A percentile compares a stretch with the other conserved stretches of the same genome.
phyloP scores from a whole-genome alignment of 2,113 vertebrate species.

The Oplegnathus fasciatus region DNA sequence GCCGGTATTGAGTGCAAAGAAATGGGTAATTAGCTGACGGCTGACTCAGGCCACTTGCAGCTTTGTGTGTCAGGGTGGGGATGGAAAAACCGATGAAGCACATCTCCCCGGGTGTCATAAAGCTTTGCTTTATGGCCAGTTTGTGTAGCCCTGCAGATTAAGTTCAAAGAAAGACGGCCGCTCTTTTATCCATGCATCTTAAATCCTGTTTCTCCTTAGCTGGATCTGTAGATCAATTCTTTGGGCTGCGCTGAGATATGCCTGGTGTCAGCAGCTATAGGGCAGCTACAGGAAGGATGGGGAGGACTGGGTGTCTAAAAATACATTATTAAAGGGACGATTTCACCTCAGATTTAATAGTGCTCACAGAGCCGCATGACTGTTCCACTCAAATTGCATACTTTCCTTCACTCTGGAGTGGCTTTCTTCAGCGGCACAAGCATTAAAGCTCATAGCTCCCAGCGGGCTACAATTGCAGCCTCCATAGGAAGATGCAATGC shows the following conservation, averaged over 20 bases:
- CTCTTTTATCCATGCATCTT: slow-evolving; percentile 77
- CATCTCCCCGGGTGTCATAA: slow-evolving; percentile 80
- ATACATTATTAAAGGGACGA: slow-evolving; percentile 70
- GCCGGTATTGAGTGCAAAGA: slow-evolving; percentile 70
- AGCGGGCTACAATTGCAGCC: slow-evolving; percentile 19
- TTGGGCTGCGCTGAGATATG: slow-evolving; percentile 62
- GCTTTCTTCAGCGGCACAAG: slow-evolving; percentile 35
- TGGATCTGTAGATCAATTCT: slow-evolving; percentile 79
- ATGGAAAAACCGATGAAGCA: slow-evolving; percentile 79
- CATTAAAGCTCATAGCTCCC: slow-evolving; percentile 33
- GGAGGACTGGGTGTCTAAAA: slow-evolving; percentile 62
- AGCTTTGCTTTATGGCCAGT: slow-evolving; percentile 82
- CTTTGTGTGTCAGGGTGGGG: slow-evolving; percentile 75
- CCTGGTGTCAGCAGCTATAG: slow-evolving; percentile 75
- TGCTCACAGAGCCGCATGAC: slow-evolving; percentile 48
- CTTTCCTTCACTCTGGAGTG: slow-evolving; percentile 51
- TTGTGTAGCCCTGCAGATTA: slow-evolving; percentile 85
- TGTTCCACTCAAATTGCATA: slow-evolving; percentile 47
- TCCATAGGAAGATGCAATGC: slow-evolving; percentile 42
- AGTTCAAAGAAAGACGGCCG: slow-evolving; percentile 80
- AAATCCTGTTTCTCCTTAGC: slow-evolving; percentile 81
- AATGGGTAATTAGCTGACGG: slow-evolving; percentile 79
- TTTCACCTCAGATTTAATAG: slow-evolving; percentile 65
- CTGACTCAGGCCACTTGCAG: slow-evolving; percentile 80
- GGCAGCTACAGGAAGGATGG: slow-evolving; percentile 58